Evolutionary conservation across 2,113 vertebrate species (phyloP), one percentile per base, ranked within the genome.

Genomic region (Calidris pugnax): DNA sequence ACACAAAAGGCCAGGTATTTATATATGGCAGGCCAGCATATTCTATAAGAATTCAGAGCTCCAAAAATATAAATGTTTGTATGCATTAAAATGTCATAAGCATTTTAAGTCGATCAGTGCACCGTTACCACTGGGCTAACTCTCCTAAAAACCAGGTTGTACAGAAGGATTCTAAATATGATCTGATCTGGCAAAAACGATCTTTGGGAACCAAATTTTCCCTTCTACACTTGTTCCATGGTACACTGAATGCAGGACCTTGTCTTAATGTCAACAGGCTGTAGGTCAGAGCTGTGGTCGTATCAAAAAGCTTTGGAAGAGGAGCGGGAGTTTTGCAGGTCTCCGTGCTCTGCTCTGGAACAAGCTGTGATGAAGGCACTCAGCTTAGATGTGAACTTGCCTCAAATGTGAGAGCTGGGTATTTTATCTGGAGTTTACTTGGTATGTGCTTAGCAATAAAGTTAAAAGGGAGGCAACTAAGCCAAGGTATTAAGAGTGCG

Each of bases 381-480:
- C 28, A 15, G 86, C 85, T 85, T 7, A 82, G 80, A 90, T n/a
- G 43, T 35, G 83, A 96, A 76, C 41, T 67, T 41, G 32, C 48
- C 89, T 93, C 76, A 72, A 82, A 90, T 37, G 76, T 63, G 85
- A 95, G 87, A 81, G 59, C 63, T 35, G 79, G 87, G 85, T 66
- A 74, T 69, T 92, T 92, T 72, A 91, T 84, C 85, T 39, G 3
- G 68, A 81, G 76, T 62, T 89, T 51, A 91, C 53, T 79, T 87
- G 95, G 39, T 73, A 80, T 73, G 91, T 87, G 89, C 95, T 94
- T 28, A 87, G 87, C 62, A 93, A 88, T 90, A 63, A 91, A 94
- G 72, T 93, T 85, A 91, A 96, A 97, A 96, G 75, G 91, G 80
- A 91, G 83, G 35, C 85, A 84, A 87, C 93, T 89, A 87, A 95